A percentile compares a stretch with the other conserved stretches of the same genome.
These are phyloP conservation scores for Chromobotia macracanthus DNA, from an alignment of 2,797 vertebrate genomes.

Conservation along the genomic window DNA sequence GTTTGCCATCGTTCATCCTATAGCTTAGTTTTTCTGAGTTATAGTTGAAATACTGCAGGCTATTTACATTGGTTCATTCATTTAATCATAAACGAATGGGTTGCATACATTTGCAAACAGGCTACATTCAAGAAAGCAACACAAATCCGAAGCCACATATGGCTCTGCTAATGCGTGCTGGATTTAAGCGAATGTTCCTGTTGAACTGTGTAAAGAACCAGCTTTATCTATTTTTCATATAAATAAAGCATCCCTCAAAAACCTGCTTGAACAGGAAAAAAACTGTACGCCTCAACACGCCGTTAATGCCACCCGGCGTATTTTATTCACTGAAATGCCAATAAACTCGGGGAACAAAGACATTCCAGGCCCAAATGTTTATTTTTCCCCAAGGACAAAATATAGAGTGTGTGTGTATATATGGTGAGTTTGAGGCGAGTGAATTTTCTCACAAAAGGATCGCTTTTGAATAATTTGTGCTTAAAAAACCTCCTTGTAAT, in stretches of 20 bases:
- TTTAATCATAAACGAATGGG: not conserved
- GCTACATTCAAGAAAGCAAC: not conserved
- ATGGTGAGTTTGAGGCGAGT: not conserved
- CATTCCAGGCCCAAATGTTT: constrained; percentile 21
- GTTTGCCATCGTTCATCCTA: not conserved
- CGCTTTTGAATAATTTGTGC: constrained; percentile 59
- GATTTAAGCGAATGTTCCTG: not conserved
- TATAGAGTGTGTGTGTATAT: not conserved
- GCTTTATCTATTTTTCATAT: not conserved
- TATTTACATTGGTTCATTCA: no score
- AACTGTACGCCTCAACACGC: not conserved
- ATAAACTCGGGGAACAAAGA: constrained; percentile 42
- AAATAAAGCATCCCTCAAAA: constrained; percentile 10
- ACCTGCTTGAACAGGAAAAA: not conserved
- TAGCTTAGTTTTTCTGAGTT: not conserved
- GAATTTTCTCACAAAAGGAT: constrained; percentile 40
- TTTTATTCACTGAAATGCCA: constrained; percentile 34
- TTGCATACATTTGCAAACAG: not conserved
- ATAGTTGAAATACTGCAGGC: not conserved
- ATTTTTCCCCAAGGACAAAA: constrained; percentile 36
- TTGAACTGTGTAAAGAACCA: not conserved
- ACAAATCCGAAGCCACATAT: not conserved
- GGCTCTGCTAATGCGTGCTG: not conserved
- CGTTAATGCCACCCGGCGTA: not conserved
- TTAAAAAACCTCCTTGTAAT: constrained; percentile 51